phyloP scores from a whole-genome alignment of 2,888 invertebrate genomes.

The Fragum whitleyi region DNA sequence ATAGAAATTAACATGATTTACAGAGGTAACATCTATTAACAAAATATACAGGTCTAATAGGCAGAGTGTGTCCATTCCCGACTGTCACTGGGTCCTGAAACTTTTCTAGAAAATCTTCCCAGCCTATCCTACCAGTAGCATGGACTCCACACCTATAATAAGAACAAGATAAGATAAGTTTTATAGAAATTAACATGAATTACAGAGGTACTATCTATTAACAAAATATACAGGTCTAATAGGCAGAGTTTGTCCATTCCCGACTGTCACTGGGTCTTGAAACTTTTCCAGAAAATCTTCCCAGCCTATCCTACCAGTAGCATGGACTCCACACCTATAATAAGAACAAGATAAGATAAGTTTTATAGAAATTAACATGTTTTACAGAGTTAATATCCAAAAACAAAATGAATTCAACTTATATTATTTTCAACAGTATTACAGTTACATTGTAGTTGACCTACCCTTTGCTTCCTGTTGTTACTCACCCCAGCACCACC shows the following conservation, averaged over 20 bases:
- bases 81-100: conserved; percentile 81
- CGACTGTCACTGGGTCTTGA: conserved; percentile 78
- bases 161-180: too few relatives aligned
- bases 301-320: conserved; percentile 82
- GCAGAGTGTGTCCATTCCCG: conserved; percentile 83
- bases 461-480: not conserved
- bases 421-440: not conserved
- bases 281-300: conserved; percentile 83
- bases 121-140: conserved; percentile 80
- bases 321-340: conserved; percentile 79
- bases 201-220: too few relatives aligned
- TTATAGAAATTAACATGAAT: too few relatives aligned
- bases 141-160: conserved; percentile 78
- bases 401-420: not conserved
- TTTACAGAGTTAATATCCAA: too few relatives aligned
- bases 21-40: too few relatives aligned
- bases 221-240: conserved; percentile 81
- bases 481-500: too few relatives aligned
- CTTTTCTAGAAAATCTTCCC: conserved; percentile 83
- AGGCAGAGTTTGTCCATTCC: conserved; percentile 83
- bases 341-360: too few relatives aligned
- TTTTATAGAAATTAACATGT: too few relatives aligned
- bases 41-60: conserved; percentile 82
- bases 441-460: not conserved
- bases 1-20: too few relatives aligned